Evolutionary conservation across 1,140 invertebrate genomes (phyloP), one percentile per base, ranked within the genome.

Genomic region (Drosophila virilis): DNA sequence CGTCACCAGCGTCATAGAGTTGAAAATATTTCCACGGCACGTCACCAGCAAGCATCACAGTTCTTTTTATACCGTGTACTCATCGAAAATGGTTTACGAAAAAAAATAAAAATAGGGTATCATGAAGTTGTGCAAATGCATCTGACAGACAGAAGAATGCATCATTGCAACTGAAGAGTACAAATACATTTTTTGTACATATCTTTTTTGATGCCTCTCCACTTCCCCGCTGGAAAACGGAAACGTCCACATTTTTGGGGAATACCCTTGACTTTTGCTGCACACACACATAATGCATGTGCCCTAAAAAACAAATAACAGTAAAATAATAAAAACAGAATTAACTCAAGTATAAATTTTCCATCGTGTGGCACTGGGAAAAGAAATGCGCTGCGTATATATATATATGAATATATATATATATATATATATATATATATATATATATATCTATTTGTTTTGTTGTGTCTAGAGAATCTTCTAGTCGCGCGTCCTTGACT

Each of bases 1-100:
- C 70, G 64, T 73, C 70, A 48, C 48, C 65, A 60, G 60, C 65
- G 70, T 59, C 71, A 75, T 45, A 59, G 46, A 51, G 40, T 58
- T 42, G 58, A 40, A 52, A 45, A 51, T 71, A 55, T 51, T 62
- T 66, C 33, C 22, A 52, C 55, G 65, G 64, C 80, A 76, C 77
- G 75, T 74, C 54, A 73, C 9, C 70, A 51, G 48, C 69, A 51
- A 40, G 37, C 37, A 61, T 54, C 62, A 54, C 48, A 55, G 42
- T 46, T 77, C 33, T 35, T 28, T 42, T 35, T 13, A 37, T 37
- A 54, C 51, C 9, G 13, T 10, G 13, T 17, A 52, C 22, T 22
- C 17, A 17, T 17, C 22, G 22, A 22, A 22, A 22, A 2, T 22
- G 22, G 22, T n/a, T n/a, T n/a, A n/a, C n/a, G 22, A 0, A 22